Evolutionary conservation across 2,888 invertebrate genomes (phyloP).

Genomic region (Deilephila porcellus): DNA sequence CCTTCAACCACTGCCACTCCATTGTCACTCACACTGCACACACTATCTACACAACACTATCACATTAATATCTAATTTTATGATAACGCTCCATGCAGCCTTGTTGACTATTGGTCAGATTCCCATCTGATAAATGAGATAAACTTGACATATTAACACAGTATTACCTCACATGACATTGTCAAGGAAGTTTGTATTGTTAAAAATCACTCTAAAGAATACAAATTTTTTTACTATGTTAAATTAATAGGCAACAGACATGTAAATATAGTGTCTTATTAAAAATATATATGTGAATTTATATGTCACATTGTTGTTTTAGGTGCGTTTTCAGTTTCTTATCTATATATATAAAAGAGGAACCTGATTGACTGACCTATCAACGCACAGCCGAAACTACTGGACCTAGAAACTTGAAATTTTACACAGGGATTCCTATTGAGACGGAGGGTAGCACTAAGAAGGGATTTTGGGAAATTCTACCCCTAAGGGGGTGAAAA

Average conservation of each 20-base stretch:
- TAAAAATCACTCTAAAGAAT: slow-evolving; percentile 57
- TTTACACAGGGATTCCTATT: too few species aligned
- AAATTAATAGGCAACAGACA: background rate
- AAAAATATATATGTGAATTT: background rate
- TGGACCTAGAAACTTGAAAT: too few species aligned
- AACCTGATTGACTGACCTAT: too few species aligned
- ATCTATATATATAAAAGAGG: too few species aligned
- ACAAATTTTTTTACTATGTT: background rate
- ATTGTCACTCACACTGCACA: slow-evolving; percentile 67
- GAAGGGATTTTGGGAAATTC: too few species aligned
- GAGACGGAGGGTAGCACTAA: too few species aligned
- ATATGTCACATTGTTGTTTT: background rate
- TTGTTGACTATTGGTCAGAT: slow-evolving; percentile 67
- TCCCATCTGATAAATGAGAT: slow-evolving; percentile 71
- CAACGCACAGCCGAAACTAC: too few species aligned
- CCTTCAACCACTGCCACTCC: slow-evolving; percentile 93
- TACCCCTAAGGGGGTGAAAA: too few species aligned
- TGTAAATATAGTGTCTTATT: background rate
- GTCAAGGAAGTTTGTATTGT: slow-evolving; percentile 58
- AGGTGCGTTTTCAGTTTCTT: background rate
- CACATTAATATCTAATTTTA: slow-evolving; percentile 53
- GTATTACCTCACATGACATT: slow-evolving; percentile 80
- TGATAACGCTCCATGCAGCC: slow-evolving; percentile 59
- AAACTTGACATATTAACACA: slow-evolving; percentile 76
- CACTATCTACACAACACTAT: slow-evolving; percentile 62